A percentile compares a stretch with the other conserved stretches of the same genome.
Evolutionary conservation across 2,888 invertebrate genomes (phyloP).

Genomic region (Amitus sp.): DNA sequence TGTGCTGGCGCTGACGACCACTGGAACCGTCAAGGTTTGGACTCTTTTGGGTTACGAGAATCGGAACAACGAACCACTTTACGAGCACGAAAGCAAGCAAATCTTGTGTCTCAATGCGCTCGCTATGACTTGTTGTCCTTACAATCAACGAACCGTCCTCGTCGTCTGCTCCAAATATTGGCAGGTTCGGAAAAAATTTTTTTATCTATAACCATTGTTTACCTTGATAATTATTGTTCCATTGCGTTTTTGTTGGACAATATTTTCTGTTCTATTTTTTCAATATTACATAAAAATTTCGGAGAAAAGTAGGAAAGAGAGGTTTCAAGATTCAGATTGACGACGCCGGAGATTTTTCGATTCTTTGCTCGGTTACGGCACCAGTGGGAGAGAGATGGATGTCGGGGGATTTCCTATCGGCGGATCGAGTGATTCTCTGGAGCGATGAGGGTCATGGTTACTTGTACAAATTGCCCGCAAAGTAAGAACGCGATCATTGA

Average conservation of each 20-base stretch:
- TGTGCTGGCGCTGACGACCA: conserved; percentile 92
- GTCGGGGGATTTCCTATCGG: conserved; percentile 93
- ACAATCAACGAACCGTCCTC: conserved; percentile 95
- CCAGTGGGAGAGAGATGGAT: conserved; percentile 92
- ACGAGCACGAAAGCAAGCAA: conserved; percentile 98
- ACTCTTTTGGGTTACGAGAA: conserved; percentile 89
- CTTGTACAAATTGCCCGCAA: conserved; percentile 93
- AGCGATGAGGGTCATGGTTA: conserved; percentile 97
- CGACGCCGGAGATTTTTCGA: conserved; percentile 93
- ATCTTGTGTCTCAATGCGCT: conserved; percentile 94
- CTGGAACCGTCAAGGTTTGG: conserved; percentile 98
- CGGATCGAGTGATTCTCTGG: conserved; percentile 94
- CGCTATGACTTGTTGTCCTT: conserved; percentile 91
- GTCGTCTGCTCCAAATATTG: conserved; percentile 97
- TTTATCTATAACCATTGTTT: no score
- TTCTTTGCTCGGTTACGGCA: conserved; percentile 91
- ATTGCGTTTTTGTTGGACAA: no score
- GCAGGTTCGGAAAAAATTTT: conserved; percentile 79
- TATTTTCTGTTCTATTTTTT: no score
- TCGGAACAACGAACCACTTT: conserved; percentile 87
- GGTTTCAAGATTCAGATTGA: no score
- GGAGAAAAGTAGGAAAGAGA: no score
- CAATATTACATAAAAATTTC: no score
- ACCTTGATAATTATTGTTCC: no score
- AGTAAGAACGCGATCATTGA: conserved; percentile 73